Evolutionary conservation across 2,113 vertebrate species (phyloP).

Genomic region (Heterocephalus glaber): DNA sequence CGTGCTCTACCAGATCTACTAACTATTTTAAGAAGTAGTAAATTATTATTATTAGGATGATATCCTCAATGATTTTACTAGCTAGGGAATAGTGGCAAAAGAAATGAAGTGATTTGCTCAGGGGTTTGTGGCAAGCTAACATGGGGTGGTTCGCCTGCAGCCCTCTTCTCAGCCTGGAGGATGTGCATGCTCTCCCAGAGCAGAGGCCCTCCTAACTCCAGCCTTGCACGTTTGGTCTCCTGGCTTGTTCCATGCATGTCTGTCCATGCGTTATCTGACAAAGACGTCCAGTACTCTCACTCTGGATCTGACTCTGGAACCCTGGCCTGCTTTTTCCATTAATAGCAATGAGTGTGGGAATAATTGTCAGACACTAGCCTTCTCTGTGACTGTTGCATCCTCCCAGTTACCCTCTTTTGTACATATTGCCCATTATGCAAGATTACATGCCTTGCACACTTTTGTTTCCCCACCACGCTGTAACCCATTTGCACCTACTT

Average conservation of each 20-base stretch:
- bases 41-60: too few relatives aligned
- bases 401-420: neutral
- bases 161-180: neutral
- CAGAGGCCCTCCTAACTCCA: neutral
- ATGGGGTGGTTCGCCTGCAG: neutral
- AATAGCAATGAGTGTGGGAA: slow-evolving; percentile 49
- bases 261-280: neutral
- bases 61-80: neutral
- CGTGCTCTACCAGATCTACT: neutral
- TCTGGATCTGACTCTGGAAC: neutral
- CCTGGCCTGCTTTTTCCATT: neutral
- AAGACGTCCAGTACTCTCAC: neutral
- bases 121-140: accelerated
- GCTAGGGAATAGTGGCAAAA: neutral
- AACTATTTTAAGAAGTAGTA: neutral
- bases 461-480: neutral
- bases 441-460: slow-evolving; percentile 25
- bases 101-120: neutral
- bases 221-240: accelerated
- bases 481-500: neutral
- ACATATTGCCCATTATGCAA: neutral
- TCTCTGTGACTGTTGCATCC: neutral
- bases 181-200: neutral
- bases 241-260: neutral
- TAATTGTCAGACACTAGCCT: neutral